Conservation (phyloP, 2,113 vertebrate genomes). For the Merops nubicus region DNA sequence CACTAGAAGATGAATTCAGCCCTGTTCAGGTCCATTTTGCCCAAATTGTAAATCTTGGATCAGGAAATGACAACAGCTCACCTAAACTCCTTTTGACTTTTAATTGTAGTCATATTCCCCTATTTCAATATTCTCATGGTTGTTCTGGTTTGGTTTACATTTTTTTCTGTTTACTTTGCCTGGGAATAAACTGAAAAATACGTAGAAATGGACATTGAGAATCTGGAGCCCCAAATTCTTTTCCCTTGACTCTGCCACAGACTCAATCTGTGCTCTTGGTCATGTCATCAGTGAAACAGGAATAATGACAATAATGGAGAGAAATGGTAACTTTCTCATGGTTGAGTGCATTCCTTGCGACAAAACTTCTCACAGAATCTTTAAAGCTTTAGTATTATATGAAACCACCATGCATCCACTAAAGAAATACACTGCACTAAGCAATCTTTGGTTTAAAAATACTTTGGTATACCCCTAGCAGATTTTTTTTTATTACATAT, state of each 20-base stretch:
- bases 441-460: neutral
- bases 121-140: neutral
- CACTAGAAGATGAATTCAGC: neutral
- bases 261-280: neutral
- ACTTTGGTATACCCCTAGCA: rapidly evolving
- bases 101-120: neutral
- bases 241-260: neutral
- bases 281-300: neutral
- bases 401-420: neutral
- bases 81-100: neutral
- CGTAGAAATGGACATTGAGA: neutral
- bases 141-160: neutral
- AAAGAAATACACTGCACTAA: neutral
- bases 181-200: neutral
- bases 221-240: neutral
- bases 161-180: neutral
- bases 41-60: neutral
- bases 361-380: neutral
- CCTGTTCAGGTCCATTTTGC: neutral
- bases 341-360: neutral
- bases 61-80: rapidly evolving
- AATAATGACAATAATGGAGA: neutral
- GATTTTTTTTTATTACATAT: neutral
- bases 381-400: neutral
- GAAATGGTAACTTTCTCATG: neutral